phyloP scores from a whole-genome alignment of 2,113 vertebrate genomes.

The Rhea pennata region DNA sequence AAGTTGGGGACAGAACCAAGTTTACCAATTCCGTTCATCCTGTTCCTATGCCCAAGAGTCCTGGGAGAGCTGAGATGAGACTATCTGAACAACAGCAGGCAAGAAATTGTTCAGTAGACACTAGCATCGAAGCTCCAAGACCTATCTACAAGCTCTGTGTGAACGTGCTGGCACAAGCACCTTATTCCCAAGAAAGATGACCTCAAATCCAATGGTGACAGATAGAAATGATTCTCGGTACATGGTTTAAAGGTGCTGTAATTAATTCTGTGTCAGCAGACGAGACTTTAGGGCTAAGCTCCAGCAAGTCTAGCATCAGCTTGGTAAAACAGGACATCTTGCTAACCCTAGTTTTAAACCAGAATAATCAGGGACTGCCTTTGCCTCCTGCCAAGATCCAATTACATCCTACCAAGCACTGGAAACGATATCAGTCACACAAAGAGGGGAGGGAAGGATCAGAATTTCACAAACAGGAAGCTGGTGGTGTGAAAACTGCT shows the following conservation, averaged over 20 bases:
- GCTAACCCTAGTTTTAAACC: background rate
- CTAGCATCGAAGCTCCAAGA: background rate
- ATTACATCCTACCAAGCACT: conserved; percentile 42
- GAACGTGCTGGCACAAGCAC: background rate
- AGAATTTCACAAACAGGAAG: conserved; percentile 72
- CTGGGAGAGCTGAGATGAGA: background rate
- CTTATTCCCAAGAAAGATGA: background rate
- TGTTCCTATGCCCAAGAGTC: background rate
- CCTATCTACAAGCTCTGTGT: background rate
- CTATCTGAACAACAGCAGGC: background rate
- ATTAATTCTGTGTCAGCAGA: background rate
- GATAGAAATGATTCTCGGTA: background rate
- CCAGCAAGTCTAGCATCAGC: background rate
- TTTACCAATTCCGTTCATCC: background rate
- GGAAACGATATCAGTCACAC: background rate
- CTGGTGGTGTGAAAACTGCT: conserved; percentile 37
- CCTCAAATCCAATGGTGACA: background rate
- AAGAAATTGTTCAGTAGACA: background rate
- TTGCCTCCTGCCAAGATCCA: conserved; percentile 23
- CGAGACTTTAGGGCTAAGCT: background rate
- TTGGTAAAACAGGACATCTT: background rate
- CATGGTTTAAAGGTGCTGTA: background rate
- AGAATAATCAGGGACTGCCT: background rate
- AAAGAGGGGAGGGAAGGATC: conserved; percentile 39
- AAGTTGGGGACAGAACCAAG: no score